These are phyloP conservation scores for Steinernema scapterisci DNA, from an alignment of 2,888 invertebrate genomes.

Conservation along the genomic window DNA sequence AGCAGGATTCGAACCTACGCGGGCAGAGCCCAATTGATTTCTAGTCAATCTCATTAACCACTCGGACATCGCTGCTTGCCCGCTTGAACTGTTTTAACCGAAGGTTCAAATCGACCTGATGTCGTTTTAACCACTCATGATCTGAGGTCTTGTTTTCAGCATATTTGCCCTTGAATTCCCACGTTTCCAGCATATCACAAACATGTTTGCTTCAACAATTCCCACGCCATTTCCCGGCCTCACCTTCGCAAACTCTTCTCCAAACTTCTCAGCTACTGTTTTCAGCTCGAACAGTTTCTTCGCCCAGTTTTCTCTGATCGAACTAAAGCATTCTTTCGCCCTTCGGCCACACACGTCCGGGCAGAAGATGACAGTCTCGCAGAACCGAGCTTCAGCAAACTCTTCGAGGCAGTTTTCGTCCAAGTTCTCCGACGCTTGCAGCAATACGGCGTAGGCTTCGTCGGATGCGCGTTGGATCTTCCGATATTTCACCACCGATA, in stretches of 20 bases:
- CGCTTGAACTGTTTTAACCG: neutral
- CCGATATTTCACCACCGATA: neutral
- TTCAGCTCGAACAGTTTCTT: slow-evolving; percentile 10
- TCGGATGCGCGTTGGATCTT: slow-evolving; percentile 3
- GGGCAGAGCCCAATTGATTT: slow-evolving; percentile 63
- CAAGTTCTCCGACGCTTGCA: slow-evolving; percentile 2
- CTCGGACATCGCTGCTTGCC: neutral
- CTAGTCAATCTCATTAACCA: slow-evolving; percentile 32
- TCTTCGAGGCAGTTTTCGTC: neutral
- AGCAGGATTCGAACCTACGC: slow-evolving; percentile 48
- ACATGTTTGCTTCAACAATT: neutral
- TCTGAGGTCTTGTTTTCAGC: neutral
- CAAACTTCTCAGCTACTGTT: neutral
- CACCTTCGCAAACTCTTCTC: neutral
- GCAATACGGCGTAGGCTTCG: neutral
- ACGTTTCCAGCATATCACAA: neutral
- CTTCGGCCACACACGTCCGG: neutral
- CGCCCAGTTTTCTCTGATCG: slow-evolving; percentile 1
- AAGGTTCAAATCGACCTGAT: too few relatives aligned
- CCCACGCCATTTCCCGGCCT: neutral
- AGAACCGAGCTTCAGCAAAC: slow-evolving; percentile 3
- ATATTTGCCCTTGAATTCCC: neutral
- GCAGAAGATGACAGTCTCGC: slow-evolving; percentile 22
- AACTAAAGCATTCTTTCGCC: neutral
- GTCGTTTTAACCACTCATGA: neutral